Evolutionary conservation across 2,888 invertebrate species (phyloP).

Genomic region (Meloe dianella): DNA sequence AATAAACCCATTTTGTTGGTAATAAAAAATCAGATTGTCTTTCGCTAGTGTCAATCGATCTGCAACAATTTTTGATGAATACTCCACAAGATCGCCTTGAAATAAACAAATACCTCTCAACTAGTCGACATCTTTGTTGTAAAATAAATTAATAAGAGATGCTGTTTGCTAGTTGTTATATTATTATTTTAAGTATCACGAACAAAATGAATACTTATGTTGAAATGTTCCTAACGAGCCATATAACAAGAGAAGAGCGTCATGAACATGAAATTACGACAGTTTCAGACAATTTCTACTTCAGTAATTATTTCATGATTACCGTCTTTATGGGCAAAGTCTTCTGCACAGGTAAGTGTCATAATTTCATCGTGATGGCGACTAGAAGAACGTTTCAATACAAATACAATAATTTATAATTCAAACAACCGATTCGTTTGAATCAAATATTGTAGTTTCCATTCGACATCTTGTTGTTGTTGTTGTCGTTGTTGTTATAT

Average conservation of each 20-base stretch:
- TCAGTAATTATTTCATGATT: conserved; percentile 6
- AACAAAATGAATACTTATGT: conserved; percentile 5
- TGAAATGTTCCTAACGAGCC: not conserved
- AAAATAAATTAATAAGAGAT: not conserved
- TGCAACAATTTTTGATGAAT: not conserved
- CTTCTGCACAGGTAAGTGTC: not conserved
- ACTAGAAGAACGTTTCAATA: not conserved
- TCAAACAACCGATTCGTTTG: not conserved
- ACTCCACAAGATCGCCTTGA: too few relatives aligned
- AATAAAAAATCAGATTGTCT: not conserved
- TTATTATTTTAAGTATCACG: not conserved
- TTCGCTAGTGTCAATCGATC: not conserved
- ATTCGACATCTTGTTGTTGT: too few relatives aligned
- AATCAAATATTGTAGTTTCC: not conserved
- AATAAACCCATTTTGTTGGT: not conserved
- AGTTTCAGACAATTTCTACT: conserved; percentile 1
- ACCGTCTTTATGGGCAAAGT: not conserved
- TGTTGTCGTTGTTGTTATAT: too few relatives aligned
- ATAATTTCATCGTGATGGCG: not conserved
- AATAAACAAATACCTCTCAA: too few relatives aligned
- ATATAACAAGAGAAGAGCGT: not conserved
- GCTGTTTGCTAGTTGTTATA: not conserved
- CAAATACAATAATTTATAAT: not conserved
- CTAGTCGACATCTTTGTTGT: not conserved
- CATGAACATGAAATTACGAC: not conserved